Conservation (phyloP, 2,113 vertebrate species). For the Pavo muticus region DNA sequence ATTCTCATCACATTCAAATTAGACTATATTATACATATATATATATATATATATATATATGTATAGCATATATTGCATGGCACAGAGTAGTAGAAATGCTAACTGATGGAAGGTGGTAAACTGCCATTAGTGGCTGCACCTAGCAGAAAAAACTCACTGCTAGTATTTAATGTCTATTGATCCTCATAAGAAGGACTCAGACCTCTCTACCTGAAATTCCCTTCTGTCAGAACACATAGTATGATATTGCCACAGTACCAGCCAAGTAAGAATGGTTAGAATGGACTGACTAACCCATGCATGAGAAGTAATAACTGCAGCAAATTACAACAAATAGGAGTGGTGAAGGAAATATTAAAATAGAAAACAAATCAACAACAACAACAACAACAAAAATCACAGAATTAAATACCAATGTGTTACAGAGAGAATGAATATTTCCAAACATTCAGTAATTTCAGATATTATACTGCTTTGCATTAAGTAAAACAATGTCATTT, state of each 20-base stretch:
- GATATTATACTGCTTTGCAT: constrained; percentile 64
- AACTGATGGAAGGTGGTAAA: not conserved
- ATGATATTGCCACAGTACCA: not conserved
- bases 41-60: not conserved
- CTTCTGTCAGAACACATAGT: not conserved
- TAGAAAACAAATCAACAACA: constrained; percentile 59
- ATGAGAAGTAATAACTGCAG: constrained; percentile 33
- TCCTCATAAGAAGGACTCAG: not conserved
- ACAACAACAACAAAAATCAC: constrained; percentile 57
- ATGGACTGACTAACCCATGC: not conserved
- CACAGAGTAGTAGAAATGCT: not conserved
- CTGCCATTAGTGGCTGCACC: not conserved
- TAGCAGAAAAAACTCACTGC: not conserved
- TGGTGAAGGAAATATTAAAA: constrained; percentile 38
- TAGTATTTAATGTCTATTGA: not conserved
- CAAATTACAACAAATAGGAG: constrained; percentile 48
- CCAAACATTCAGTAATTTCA: constrained; percentile 69
- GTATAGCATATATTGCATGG: not conserved
- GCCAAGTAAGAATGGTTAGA: not conserved
- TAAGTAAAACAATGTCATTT: constrained; percentile 66
- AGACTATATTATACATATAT: not conserved
- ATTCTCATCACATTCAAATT: constrained; percentile 21
- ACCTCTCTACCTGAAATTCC: not conserved
- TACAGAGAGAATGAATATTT: constrained; percentile 36
- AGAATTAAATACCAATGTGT: constrained; percentile 31